Percentiles rank a stretch among this genome's conserved stretches.
These are phyloP conservation scores for Dipus sagitta DNA, from an alignment of 2,797 vertebrate genomes.

Conservation along the genomic window DNA sequence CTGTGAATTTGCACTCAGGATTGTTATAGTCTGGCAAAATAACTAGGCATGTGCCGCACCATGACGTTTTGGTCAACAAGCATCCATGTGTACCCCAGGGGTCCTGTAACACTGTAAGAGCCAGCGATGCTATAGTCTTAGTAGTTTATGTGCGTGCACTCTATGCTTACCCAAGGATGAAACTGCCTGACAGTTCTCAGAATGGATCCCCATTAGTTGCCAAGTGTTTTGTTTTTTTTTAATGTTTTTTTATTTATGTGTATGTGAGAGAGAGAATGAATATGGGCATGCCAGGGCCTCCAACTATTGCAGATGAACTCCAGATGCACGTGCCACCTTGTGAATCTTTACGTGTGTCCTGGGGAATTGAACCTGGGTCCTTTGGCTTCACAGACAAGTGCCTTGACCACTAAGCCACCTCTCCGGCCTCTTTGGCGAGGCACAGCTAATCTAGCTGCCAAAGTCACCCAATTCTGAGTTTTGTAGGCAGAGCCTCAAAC, in stretches of 20 bases:
- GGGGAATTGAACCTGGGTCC: no score
- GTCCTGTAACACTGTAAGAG: neutral
- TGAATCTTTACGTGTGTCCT: no score
- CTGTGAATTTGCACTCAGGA: neutral
- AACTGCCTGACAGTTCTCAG: neutral
- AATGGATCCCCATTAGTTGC: neutral
- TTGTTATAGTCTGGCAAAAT: conserved; percentile 19
- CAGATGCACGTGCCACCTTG: no score
- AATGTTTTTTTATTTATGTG: no score
- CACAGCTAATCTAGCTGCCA: no score
- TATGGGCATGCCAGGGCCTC: no score
- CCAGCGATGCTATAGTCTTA: no score
- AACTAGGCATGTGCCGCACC: neutral
- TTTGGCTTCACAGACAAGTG: no score
- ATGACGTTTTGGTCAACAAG: neutral
- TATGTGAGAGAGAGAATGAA: no score
- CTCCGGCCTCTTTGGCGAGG: neutral
- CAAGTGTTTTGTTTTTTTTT: neutral
- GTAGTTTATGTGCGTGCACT: neutral
- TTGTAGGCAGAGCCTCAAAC: conserved; percentile 20
- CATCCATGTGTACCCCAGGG: no score
- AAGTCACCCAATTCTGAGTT: neutral
- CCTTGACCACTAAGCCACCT: no score
- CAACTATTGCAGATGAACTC: no score
- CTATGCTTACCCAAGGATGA: neutral